phyloP scores from a whole-genome alignment of 2,113 vertebrate species.

The Oxyruncus cristatus region DNA sequence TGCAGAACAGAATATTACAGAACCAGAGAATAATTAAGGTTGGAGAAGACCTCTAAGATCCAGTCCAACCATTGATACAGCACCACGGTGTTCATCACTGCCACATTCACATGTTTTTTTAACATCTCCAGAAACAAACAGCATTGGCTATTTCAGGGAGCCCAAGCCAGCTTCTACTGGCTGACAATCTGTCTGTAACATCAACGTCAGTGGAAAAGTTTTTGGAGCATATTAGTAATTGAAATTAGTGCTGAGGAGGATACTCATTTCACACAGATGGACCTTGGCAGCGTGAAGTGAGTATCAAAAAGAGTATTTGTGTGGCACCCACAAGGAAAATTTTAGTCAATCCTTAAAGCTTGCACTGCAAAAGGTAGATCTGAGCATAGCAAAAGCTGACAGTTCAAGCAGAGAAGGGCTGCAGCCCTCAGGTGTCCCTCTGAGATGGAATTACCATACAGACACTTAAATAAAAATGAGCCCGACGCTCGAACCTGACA shows the following conservation, averaged over 20 bases:
- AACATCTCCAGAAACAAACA: background rate
- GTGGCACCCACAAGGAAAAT: background rate
- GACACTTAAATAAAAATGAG: constrained; percentile 47
- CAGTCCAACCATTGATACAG: background rate
- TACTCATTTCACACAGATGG: background rate
- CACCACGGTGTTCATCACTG: background rate
- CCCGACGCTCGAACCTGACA: background rate
- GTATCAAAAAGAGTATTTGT: background rate
- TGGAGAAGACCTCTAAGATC: background rate
- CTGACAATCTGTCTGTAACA: background rate
- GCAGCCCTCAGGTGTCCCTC: background rate
- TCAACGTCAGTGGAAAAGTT: background rate
- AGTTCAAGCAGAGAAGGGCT: background rate
- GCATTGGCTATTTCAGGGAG: background rate
- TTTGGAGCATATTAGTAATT: background rate
- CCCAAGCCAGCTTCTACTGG: background rate
- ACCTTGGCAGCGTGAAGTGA: background rate
- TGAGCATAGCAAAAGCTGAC: background rate
- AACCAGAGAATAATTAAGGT: background rate
- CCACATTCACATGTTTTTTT: background rate
- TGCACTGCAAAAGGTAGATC: background rate
- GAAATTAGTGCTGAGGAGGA: background rate
- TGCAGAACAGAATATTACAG: background rate
- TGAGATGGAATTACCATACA: constrained; percentile 30
- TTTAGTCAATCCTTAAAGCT: background rate